Base-by-base conservation (phyloP, 2,113 vertebrate species). In the Laticauda laticaudata region DNA sequence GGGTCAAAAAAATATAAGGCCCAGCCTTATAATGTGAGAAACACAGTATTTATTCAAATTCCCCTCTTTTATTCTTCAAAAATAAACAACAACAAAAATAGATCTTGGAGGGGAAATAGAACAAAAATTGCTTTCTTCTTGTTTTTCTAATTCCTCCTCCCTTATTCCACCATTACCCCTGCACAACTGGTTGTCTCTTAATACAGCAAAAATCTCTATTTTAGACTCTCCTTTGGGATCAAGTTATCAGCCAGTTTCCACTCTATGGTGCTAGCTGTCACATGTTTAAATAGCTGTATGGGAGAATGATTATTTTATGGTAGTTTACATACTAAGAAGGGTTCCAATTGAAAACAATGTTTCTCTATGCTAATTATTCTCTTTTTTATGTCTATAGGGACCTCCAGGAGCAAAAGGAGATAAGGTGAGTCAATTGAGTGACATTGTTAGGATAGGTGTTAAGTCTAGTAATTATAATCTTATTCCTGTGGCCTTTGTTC, bases 351-450 rank as follows among this genome's bases (percentile, higher is more conserved):
- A 61, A 81, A 45, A 0, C 18, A 87, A 3, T 89, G 1, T 81
- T 2, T 6, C 2, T 26, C 1, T 53, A 91, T 26, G 92, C 90
- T 94, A 93, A 96, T 91, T 96, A 45, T 54, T 57, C 86, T 95
- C 95, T 95, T 94, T 75, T 94, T 94, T 64, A 20, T 94, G 51
- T 94, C 95, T 96, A 54, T 96, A 99, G 99, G 99, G 99, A 95
- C 98, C 97, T 94, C 97, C 97, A 24, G 99, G 99, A 97, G 98
- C 97, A 91, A 99, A 99, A 97, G 99, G 99, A 93, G 99, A 99
- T 95, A 99, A 99, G 98, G 99, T 99, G 98, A 97, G 96, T 56
- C 93, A 93, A 87, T 57, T 29, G 0, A 0, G 0, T 24, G 26
- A 15, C 51, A n/a, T 39, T 53, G 51, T 43, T 15, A 21, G 56